Percentiles rank a stretch among this genome's conserved stretches.
Conservation (phyloP, 2,888 invertebrate genomes). For the Ornithoptera alexandrae region DNA sequence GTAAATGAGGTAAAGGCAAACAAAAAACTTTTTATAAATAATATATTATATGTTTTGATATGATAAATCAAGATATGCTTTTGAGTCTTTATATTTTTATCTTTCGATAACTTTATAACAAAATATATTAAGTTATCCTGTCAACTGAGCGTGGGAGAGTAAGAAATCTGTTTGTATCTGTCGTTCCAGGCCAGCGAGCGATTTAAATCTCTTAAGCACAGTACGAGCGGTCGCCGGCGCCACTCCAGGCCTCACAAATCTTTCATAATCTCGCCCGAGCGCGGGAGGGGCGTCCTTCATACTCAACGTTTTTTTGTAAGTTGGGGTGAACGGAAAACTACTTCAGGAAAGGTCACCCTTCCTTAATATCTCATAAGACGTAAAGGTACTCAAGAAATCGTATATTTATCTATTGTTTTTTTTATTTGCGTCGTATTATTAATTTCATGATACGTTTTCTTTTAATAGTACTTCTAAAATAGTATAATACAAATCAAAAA, state of each 20-base stretch:
- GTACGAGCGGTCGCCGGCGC: slow-evolving; percentile 68
- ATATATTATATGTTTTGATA: too few relatives aligned
- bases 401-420: slow-evolving; percentile 22
- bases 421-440: not conserved
- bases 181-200: slow-evolving; percentile 75
- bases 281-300: slow-evolving; percentile 74
- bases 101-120: not conserved
- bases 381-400: slow-evolving; percentile 22
- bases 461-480: too few relatives aligned
- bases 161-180: slow-evolving; percentile 78
- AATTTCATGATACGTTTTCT: not conserved
- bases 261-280: slow-evolving; percentile 77
- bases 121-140: slow-evolving; percentile 38
- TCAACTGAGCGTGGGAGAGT: slow-evolving; percentile 54
- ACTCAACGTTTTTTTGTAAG: slow-evolving; percentile 45
- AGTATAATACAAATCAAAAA: too few relatives aligned
- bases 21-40: too few relatives aligned
- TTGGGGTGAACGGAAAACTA: slow-evolving; percentile 45
- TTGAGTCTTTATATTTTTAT: not conserved
- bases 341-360: slow-evolving; percentile 39
- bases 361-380: slow-evolving; percentile 37
- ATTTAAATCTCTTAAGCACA: slow-evolving; percentile 79
- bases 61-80: too few relatives aligned
- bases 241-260: slow-evolving; percentile 77
- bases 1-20: too few relatives aligned